Percentiles rank a stretch among this genome's conserved stretches.
Conservation (phyloP, 2,888 invertebrate genomes). For the Choristoneura rosaceana region DNA sequence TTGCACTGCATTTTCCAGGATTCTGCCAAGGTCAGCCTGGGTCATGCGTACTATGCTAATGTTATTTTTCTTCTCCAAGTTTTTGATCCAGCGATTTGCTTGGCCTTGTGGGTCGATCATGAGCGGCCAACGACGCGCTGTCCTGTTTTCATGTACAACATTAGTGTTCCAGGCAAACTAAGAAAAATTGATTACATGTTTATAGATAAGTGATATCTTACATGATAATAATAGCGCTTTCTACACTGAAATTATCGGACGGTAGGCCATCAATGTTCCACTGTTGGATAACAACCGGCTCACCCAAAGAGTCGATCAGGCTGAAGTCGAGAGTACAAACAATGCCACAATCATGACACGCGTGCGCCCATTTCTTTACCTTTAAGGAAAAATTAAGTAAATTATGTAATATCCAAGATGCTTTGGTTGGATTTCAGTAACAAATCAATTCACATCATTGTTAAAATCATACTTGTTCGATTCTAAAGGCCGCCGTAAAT, state of each 20-base stretch:
- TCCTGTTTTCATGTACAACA: conserved; percentile 77
- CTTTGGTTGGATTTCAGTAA: background rate
- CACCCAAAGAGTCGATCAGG: conserved; percentile 92
- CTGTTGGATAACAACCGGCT: conserved; percentile 94
- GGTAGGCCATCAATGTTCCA: conserved; percentile 97
- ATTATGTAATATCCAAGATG: background rate
- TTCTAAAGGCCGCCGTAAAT: conserved; percentile 91
- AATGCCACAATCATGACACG: conserved; percentile 89
- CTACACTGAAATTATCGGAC: conserved; percentile 94
- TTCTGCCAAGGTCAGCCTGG: conserved; percentile 92
- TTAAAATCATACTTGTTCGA: conserved; percentile 65
- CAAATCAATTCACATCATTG: background rate
- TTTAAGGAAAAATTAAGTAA: conserved; percentile 58
- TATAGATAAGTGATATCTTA: conserved; percentile 69
- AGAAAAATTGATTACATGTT: no score
- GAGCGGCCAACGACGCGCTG: conserved; percentile 95
- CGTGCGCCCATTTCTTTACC: conserved; percentile 90
- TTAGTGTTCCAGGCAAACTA: no score
- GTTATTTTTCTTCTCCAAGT: conserved; percentile 95
- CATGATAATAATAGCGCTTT: conserved; percentile 96
- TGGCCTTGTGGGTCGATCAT: conserved; percentile 98
- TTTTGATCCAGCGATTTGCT: conserved; percentile 97
- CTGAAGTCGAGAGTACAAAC: conserved; percentile 92
- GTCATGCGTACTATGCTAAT: conserved; percentile 92
- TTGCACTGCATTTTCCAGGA: conserved; percentile 94